Evolutionary conservation across 1,140 invertebrate genomes (phyloP), one percentile per base, ranked within the genome.

Genomic region (Rhyacophila brunnea): DNA sequence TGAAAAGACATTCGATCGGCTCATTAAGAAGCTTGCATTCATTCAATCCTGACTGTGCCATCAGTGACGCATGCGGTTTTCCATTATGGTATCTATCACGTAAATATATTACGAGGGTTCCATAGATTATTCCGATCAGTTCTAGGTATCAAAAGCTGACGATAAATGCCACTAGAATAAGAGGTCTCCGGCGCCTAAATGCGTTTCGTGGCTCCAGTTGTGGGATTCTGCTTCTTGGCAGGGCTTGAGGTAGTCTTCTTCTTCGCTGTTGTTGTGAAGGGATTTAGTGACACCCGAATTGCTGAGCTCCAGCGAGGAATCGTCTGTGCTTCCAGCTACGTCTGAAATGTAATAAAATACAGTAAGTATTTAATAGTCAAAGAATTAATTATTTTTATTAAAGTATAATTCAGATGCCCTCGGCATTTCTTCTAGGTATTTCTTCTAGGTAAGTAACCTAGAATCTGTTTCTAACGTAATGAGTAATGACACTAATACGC

Each of bases 201-300:
- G 59, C 1, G 60, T 59, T 10, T 65, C 64, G 48, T 65, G 64
- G 42, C 64, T 65, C 64, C 64, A 65, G 50, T 58, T 62, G 56
- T 57, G 59, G n/a, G 64, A 65, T 7, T 50, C 45, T 1, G 10
- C 51, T 14, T 56, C 64, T 13, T 55, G 45, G 45, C 52, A 52
- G n/a, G 62, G 62, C 17, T 47, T 56, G 4, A 56, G 38, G 45
- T 60, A 51, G 19, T 64, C 61, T 11, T 58, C 55, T n/a, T 58
- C 56, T 6, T 49, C 23, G 4, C 9, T 7, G 6, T 28, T 28
- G 23, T 28, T 28, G 11, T 20, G 2, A 6, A 46, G 14, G 36
- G 14, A 35, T 34, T 18, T 32, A 35, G 23, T 9, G 10, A 23
- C 32, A 35, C 15, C n/a, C 5, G 34, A 20, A 14, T 50, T 47